Percentiles rank a stretch among this genome's conserved stretches.
phyloP scores from a whole-genome alignment of 2,113 vertebrate genomes.

The Chaenogobius annularis region DNA sequence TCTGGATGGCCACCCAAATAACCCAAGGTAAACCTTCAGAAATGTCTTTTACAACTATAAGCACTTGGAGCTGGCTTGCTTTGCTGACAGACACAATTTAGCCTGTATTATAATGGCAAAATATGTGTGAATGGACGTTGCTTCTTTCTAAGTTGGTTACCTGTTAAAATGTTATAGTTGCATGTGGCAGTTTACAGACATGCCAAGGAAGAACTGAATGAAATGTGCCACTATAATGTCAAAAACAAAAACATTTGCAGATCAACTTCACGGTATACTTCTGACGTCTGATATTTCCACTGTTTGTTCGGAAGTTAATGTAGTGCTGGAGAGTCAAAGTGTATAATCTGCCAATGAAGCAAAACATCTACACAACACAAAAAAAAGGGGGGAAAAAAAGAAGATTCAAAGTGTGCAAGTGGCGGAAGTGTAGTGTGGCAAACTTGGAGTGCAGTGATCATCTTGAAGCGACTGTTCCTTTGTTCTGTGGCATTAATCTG shows the following conservation, averaged over 20 bases:
- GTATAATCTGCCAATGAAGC: neutral
- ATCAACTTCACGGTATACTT: too few species aligned
- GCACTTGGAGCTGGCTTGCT: neutral
- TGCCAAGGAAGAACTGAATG: neutral
- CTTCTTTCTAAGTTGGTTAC: neutral
- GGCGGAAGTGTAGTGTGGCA: conserved; percentile 25
- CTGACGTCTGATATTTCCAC: neutral
- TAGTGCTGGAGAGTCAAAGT: neutral
- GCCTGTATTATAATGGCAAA: neutral
- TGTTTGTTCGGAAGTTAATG: neutral
- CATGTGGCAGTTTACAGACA: neutral
- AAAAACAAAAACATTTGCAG: neutral
- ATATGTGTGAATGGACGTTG: neutral
- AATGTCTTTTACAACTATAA: neutral
- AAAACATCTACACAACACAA: neutral
- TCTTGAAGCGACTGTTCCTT: conserved; percentile 66
- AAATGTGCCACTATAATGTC: neutral
- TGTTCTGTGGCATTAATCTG: conserved; percentile 74
- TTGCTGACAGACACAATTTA: neutral
- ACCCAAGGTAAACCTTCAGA: conserved; percentile 17
- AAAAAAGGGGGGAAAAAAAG: conserved; percentile 12
- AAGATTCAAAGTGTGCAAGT: conserved; percentile 29
- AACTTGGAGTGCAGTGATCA: conserved; percentile 41
- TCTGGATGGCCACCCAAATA: conserved; percentile 35
- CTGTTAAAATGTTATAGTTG: neutral